Percentiles rank a stretch among this genome's conserved stretches.
Conservation (phyloP, 1,140 invertebrate species). For the fruit fly (Drosophila melanogaster) region Release_6_plus_ISO1_MT NT_033777.3:20932001-20932500, state of each 20-base stretch:
- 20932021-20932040: slow-evolving; percentile 57
- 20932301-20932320: slow-evolving; percentile 26
- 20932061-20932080: slow-evolving; percentile 21
- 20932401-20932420: neutral
- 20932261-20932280: slow-evolving; percentile 32
- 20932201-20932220: slow-evolving; percentile 17
- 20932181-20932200: slow-evolving; percentile 48
- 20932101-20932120: slow-evolving; percentile 34
- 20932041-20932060: slow-evolving; percentile 43
- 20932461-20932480: too few species aligned
- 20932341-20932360: slow-evolving; percentile 8
- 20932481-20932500: too few species aligned
- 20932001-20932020: slow-evolving; percentile 10
- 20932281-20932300: neutral
- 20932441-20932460: neutral
- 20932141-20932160: neutral
- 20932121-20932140: slow-evolving; percentile 30
- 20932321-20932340: slow-evolving; percentile 1
- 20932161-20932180: neutral
- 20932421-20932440: too few species aligned
- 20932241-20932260: slow-evolving; percentile 26
- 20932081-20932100: slow-evolving; percentile 46
- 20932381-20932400: slow-evolving; percentile 2
- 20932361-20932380: slow-evolving; percentile 1
- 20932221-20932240: slow-evolving; percentile 18